phyloP scores from a whole-genome alignment of 2,113 vertebrate genomes.

The Cyanocitta stelleri region DNA sequence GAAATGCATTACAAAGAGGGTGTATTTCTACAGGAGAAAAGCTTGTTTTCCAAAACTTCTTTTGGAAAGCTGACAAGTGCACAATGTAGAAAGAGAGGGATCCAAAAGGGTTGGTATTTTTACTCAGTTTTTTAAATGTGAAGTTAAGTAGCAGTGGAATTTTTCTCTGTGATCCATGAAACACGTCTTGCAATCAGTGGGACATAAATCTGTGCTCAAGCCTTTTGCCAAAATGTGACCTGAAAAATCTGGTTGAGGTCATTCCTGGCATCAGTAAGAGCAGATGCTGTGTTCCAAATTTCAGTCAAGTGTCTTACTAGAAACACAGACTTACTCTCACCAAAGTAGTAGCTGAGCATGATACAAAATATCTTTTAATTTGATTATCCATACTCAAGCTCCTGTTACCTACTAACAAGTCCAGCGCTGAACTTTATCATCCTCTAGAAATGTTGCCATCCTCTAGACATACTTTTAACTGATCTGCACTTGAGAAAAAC shows the following conservation, averaged over 20 bases:
- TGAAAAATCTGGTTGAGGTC: background rate
- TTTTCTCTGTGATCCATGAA: background rate
- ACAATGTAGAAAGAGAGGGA: fast-evolving
- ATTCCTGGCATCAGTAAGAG: background rate
- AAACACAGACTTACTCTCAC: background rate
- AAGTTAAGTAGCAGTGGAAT: background rate
- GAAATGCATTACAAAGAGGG: background rate
- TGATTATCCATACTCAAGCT: background rate
- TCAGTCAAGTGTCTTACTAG: background rate
- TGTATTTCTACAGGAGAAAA: background rate
- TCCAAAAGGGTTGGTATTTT: background rate
- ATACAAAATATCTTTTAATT: background rate
- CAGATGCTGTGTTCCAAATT: background rate
- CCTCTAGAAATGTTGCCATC: background rate
- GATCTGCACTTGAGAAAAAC: background rate
- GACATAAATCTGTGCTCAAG: background rate
- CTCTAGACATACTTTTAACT: background rate
- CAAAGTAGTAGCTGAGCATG: background rate
- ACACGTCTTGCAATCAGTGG: background rate
- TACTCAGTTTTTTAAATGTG: background rate
- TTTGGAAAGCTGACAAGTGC: background rate
- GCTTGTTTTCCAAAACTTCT: background rate
- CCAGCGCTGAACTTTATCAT: background rate
- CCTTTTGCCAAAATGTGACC: background rate
- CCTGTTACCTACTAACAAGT: background rate